Evolutionary conservation across 2,888 invertebrate species (phyloP).

Genomic region (Volucella bombylans): DNA sequence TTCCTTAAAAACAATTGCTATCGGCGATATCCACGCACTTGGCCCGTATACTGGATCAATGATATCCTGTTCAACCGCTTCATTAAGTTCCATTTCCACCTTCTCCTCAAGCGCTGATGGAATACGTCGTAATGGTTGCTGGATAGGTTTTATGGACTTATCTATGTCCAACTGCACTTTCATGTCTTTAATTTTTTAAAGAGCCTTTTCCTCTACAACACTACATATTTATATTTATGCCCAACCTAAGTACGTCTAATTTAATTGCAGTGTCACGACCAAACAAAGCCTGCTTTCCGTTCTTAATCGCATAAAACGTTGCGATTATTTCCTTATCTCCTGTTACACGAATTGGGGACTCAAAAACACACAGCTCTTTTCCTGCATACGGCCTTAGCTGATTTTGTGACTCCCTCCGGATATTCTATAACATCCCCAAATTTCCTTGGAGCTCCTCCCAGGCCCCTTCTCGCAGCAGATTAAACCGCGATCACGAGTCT

Average conservation of each 20-base stretch:
- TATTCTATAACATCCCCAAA: neutral
- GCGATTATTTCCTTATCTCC: neutral
- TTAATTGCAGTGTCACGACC: conserved; percentile 66
- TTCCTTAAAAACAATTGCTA: conserved; percentile 77
- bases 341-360: neutral
- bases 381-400: neutral
- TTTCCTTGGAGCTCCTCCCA: too few species aligned
- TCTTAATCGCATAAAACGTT: conserved; percentile 58
- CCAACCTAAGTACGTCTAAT: conserved; percentile 66
- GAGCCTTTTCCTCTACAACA: too few species aligned
- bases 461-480: conserved; percentile 2
- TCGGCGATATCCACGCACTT: conserved; percentile 78
- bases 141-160: too few species aligned
- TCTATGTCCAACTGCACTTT: too few species aligned
- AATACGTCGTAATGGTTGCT: too few species aligned
- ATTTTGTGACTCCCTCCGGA: too few species aligned
- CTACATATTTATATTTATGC: conserved; percentile 22
- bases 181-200: too few species aligned
- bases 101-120: too few species aligned
- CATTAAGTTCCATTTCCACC: conserved; percentile 65
- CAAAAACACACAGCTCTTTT: neutral
- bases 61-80: conserved; percentile 65
- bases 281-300: conserved; percentile 68
- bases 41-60: conserved; percentile 78
- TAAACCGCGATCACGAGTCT: conserved; percentile 4